Base-by-base conservation (phyloP, 2,888 invertebrate genomes). In the Tortrix viridana region DNA sequence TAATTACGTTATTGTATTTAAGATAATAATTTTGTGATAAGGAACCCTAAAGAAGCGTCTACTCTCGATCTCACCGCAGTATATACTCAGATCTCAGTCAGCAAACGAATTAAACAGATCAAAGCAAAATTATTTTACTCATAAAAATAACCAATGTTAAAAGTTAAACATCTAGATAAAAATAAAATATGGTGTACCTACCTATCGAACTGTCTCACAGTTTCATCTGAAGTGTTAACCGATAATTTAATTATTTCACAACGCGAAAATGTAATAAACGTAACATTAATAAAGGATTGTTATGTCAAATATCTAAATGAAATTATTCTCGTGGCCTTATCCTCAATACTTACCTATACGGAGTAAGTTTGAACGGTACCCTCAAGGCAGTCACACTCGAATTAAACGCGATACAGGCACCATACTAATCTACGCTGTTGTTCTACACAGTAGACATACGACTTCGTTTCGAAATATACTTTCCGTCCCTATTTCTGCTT, bases 381-480 rank as follows among this genome's bases (percentile, higher is more conserved):
- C 56, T 62, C 41, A 41, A 57, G 22, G 52, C 59, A 53, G 52
- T 48, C 43, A 23, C 41, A 48, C 63, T 63, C 74, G 75, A 73
- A 73, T 74, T 75, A 70, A 72, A 74, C 72, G 76, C 75, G 74
- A 78, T 72, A 76, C 78, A 82, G 82, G 81, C 85, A 85, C 84
- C 84, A 77, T 71, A 81, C 82, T 85, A 84, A 80, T 80, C 80
- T 87, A 88, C 74, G 84, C 79, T 85, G 86, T 87, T 83, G 89
- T 89, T 88, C 91, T 92, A 92, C 91, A 92, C 88, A 91, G 92
- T 92, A 92, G 92, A 91, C 88, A 91, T 87, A 89, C 85, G 81
- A 83, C 82, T 84, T 88, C 88, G 88, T 89, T 92, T 90, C 90
- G 89, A 91, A 91, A 91, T 88, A 87, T 87, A 88, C 82, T 84